Conservation (phyloP, 2,113 vertebrate species). For the Toxotes jaculatrix region DNA sequence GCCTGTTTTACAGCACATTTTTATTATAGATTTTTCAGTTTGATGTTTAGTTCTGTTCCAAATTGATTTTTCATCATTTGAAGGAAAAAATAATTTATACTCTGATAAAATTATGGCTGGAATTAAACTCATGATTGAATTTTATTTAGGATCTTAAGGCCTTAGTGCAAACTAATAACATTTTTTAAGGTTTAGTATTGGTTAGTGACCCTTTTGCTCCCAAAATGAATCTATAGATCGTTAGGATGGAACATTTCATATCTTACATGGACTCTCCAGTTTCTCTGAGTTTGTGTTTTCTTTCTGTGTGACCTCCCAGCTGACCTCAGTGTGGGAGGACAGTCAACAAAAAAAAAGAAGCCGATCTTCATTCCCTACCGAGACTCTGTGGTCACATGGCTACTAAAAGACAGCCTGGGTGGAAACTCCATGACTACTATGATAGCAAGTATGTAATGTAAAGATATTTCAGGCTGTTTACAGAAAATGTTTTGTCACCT, state of each 20-base stretch:
- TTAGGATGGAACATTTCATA: not conserved
- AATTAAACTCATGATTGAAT: not conserved
- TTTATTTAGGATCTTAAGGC: not conserved
- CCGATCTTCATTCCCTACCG: constrained; percentile 97
- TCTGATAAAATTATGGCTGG: not conserved
- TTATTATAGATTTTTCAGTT: not conserved
- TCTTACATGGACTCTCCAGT: not conserved
- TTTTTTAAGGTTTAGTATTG: not conserved
- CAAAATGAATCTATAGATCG: not conserved
- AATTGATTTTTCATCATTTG: not conserved
- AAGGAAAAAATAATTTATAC: not conserved
- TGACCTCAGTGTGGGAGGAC: constrained; percentile 89
- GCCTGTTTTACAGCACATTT: not conserved
- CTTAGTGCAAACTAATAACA: not conserved
- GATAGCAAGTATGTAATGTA: constrained; percentile 89
- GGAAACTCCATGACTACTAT: constrained; percentile 98
- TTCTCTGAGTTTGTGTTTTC: constrained; percentile 19
- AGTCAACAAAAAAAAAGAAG: constrained; percentile 87
- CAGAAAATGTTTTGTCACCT: not conserved
- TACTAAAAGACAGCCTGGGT: constrained; percentile 97
- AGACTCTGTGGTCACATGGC: constrained; percentile 97
- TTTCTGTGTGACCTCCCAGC: constrained; percentile 79
- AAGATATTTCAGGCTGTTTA: not conserved
- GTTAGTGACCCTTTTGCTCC: not conserved
- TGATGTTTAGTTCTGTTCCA: not conserved